These are phyloP conservation scores for Microchrysa polita DNA, from an alignment of 2,888 invertebrate genomes.

Conservation along the genomic window DNA sequence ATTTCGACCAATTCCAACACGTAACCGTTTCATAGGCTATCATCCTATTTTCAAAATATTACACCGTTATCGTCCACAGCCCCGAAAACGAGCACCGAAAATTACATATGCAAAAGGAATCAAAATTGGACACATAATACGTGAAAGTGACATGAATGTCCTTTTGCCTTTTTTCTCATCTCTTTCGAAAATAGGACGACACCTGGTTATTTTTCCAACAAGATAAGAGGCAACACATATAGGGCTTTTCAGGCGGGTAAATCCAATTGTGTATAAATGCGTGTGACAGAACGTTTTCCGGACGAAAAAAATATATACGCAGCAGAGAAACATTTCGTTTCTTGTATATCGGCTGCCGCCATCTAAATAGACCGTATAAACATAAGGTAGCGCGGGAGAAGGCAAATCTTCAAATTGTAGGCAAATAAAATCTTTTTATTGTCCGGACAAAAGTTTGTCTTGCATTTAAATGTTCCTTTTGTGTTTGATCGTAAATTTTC, in stretches of 20 bases:
- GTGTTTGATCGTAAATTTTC: constrained; percentile 46
- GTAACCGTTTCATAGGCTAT: too few species aligned
- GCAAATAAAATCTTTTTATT: constrained; percentile 50
- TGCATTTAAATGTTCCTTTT: constrained; percentile 48
- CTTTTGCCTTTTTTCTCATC: not conserved
- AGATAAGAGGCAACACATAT: not conserved
- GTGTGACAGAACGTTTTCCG: constrained; percentile 34
- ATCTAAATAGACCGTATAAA: not conserved
- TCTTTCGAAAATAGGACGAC: not conserved
- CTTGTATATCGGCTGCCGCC: too few species aligned
- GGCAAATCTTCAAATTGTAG: constrained; percentile 48
- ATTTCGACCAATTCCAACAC: too few species aligned
- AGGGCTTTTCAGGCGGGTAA: not conserved
- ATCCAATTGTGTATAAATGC: constrained; percentile 34
- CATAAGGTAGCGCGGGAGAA: not conserved
- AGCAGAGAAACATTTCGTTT: constrained; percentile 22
- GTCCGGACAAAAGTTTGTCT: constrained; percentile 48
- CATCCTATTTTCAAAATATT: too few species aligned
- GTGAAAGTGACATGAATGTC: not conserved
- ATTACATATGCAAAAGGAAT: constrained; percentile 28
- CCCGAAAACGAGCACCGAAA: constrained; percentile 1
- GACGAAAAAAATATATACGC: not conserved
- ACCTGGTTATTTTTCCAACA: not conserved
- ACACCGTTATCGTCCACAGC: not conserved
- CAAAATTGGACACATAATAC: constrained; percentile 38